These are phyloP conservation scores for Bradypodion pumilum DNA, from an alignment of 2,797 vertebrate genomes.

Conservation along the genomic window DNA sequence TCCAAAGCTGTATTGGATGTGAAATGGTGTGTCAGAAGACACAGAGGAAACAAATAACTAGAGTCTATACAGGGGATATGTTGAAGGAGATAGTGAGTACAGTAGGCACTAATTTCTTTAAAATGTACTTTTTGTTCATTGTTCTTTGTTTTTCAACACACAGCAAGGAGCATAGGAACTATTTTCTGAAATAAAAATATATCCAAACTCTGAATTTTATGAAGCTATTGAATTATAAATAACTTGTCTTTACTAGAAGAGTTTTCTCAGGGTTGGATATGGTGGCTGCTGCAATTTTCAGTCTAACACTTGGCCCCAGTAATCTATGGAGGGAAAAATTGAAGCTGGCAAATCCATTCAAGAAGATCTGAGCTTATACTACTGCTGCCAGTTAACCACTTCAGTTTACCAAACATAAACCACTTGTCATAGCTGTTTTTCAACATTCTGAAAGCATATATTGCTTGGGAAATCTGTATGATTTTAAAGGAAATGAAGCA, in stretches of 20 bases:
- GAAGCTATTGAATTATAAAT: too few relatives aligned
- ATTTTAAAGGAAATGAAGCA: too few relatives aligned
- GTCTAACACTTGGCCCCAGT: not conserved
- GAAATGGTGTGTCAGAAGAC: not conserved
- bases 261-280: not conserved
- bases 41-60: not conserved
- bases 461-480: too few relatives aligned
- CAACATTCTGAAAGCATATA: too few relatives aligned
- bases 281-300: not conserved
- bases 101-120: not conserved
- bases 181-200: too few relatives aligned
- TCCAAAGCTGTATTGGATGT: not conserved
- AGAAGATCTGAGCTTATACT: not conserved
- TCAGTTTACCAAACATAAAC: too few relatives aligned
- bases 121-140: not conserved
- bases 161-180: too few relatives aligned
- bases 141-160: too few relatives aligned
- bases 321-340: not conserved
- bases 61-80: not conserved
- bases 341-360: not conserved
- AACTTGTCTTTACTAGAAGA: too few relatives aligned
- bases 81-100: not conserved
- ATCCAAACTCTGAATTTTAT: too few relatives aligned
- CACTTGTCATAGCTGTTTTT: too few relatives aligned
- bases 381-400: not conserved